Base-by-base conservation (phyloP, 2,888 invertebrate species). In the Pomacea canaliculata region DNA sequence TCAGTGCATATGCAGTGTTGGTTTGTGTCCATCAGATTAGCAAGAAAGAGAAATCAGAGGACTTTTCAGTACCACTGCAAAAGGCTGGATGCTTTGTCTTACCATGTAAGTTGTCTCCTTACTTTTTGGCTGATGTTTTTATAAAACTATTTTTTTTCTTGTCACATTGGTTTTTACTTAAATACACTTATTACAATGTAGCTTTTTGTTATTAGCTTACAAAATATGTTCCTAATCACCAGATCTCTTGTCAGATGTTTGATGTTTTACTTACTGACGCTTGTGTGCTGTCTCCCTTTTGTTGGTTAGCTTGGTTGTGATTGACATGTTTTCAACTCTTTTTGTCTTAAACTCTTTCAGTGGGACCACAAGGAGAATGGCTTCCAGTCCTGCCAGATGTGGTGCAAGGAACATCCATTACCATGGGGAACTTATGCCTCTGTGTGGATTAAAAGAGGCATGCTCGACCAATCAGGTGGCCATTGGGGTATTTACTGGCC, bases 401-500 rank as follows among this genome's bases (percentile, higher is more conserved):
- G 9, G 68, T 83, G 19, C 75, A 79, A 0, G 79, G 76, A 7
- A 75, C 69, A 12, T 74, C 83, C 7, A 82, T 86, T 10, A 76
- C 80, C 51, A 46, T 82, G 27, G 88, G 91, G 83, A 86, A 48
- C 81, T 83, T 48, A 73, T 90, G 48, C 84, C 90, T 7, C 91
- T 92, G 82, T 93, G 93, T 87, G 93, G 92, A 3, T 85, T 92
- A 48, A 78, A 84, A 4, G 82, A 87, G 18, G 79, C 85, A 1
- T 93, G 93, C 82, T 87, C 87, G 0, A 82, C 84, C 1, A 84
- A 90, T 68, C 85, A 89, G 27, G 91, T 92, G 81, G 86, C 92
- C 8, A 90, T 92, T 5, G 91, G 91, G 80, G 85, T 92, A 23
- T 92, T 90, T 85, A 91, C 92, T 1, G 93, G 93, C 0, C 89